phyloP scores from a whole-genome alignment of 1,140 invertebrate species.

The Drosophila tropicalis region DNA sequence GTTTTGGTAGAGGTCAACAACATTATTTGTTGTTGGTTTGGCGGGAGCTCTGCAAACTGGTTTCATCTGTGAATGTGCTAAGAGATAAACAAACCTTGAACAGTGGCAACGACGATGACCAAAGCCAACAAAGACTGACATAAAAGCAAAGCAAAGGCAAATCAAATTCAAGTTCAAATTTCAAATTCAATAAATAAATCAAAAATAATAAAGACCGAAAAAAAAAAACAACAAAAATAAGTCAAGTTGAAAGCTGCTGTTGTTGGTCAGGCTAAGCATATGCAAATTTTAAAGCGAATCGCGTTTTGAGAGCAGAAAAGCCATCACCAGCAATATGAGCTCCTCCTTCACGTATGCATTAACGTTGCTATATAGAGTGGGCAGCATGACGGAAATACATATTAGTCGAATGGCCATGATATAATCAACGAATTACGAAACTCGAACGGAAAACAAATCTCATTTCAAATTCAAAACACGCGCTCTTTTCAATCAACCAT shows the following conservation, averaged over 20 bases:
- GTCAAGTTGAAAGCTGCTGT: constrained; percentile 42
- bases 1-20: constrained; percentile 63
- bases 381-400: constrained; percentile 75
- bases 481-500: neutral
- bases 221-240: constrained; percentile 60
- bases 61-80: constrained; percentile 63
- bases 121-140: constrained; percentile 25
- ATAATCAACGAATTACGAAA: constrained; percentile 73
- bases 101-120: constrained; percentile 35
- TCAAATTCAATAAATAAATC: constrained; percentile 60
- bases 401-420: constrained; percentile 68
- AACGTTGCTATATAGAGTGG: constrained; percentile 43
- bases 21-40: constrained; percentile 46
- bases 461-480: constrained; percentile 66
- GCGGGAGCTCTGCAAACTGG: constrained; percentile 46
- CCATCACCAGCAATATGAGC: constrained; percentile 26
- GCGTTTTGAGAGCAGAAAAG: constrained; percentile 25
- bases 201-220: constrained; percentile 37
- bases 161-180: constrained; percentile 77
- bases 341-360: constrained; percentile 53
- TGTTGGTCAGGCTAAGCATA: constrained; percentile 22
- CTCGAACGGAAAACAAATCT: constrained; percentile 26
- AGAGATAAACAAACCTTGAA: constrained; percentile 77
- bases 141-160: constrained; percentile 52
- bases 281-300: constrained; percentile 38